Base-by-base conservation (phyloP, 1,140 invertebrate genomes). In the Psilanteris sp. region DNA sequence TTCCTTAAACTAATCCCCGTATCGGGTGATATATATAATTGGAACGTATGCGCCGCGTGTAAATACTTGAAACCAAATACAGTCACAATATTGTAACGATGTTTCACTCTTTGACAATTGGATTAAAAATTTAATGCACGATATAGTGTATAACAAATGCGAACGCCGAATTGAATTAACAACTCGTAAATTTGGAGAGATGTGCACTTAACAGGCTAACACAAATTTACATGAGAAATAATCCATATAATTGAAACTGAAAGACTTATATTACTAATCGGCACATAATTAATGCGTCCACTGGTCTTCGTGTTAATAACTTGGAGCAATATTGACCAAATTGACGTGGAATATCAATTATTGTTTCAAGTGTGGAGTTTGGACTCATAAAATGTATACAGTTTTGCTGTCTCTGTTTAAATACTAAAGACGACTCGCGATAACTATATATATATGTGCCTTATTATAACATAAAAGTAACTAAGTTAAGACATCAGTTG, bases 141-240 rank as follows among this genome's bases (percentile, higher is more conserved):
- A 50, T 50, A 18, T 22, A 34, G 10, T 16, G 7, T 5, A 14
- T 32, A 50, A 31, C 18, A n/a, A n/a, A n/a, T n/a, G n/a, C 16
- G 22, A 9, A 24, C 18, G 44, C 7, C 16, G 8, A 22, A 50
- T 34, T 22, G 29, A 22, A 34, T 34, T 50, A 50, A 50, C 34
- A 4, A 8, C 3, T 9, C 26, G 11, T 18, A 20, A 32, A 22
- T 50, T 50, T 32, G 6, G 29, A 24, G 1, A 0, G 1, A 16
- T 16, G 18, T 29, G n/a, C 4, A 4, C 9, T 4, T 43, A 43
- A 43, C 11, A n/a, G 7, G 39, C 26, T 11, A 10, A 14, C 26
- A 7, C 36, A 11, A 20, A 39, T 39, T 22, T 39, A 22, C 10
- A 39, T 39, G 4, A 9, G 13, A 16, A 36, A 36, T 36, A 36